These are phyloP conservation scores for Nebria salina DNA, from an alignment of 2,888 invertebrate genomes.

Conservation along the genomic window DNA sequence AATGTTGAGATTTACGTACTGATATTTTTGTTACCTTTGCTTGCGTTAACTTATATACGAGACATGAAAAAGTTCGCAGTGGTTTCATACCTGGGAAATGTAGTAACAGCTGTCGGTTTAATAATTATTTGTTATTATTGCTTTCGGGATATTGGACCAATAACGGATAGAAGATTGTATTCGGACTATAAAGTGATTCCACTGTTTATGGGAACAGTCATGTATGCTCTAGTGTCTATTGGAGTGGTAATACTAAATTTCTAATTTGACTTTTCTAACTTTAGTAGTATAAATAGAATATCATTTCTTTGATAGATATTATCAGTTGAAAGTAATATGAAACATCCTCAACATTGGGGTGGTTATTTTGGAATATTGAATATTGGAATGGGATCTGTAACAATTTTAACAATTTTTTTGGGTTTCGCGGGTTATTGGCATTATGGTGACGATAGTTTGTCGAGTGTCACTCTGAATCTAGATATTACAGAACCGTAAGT, in stretches of 20 bases:
- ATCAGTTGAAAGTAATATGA: constrained; percentile 23
- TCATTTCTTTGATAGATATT: neutral
- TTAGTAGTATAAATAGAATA: neutral
- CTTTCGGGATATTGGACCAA: constrained; percentile 9
- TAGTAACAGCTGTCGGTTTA: constrained; percentile 10
- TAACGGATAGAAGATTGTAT: neutral
- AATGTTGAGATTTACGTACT: constrained; percentile 14
- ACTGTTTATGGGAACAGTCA: constrained; percentile 25
- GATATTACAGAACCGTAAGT: constrained; percentile 19
- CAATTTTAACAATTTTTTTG: constrained; percentile 17
- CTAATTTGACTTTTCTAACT: too few relatives aligned
- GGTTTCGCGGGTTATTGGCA: constrained; percentile 27
- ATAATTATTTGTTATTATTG: constrained; percentile 21
- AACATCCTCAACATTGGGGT: neutral
- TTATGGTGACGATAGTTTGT: constrained; percentile 18
- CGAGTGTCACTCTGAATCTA: constrained; percentile 26
- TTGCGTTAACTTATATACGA: constrained; percentile 17
- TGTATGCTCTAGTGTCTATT: constrained; percentile 22
- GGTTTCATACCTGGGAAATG: constrained; percentile 10
- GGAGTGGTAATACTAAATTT: constrained; percentile 7
- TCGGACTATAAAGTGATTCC: neutral
- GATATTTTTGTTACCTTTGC: neutral
- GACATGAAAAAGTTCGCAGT: constrained; percentile 14
- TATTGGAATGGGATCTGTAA: neutral
- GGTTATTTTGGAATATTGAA: constrained; percentile 21